Evolutionary conservation across 2,888 invertebrate genomes (phyloP), one percentile per base, ranked within the genome.

Genomic region (Pyrrhia umbra): DNA sequence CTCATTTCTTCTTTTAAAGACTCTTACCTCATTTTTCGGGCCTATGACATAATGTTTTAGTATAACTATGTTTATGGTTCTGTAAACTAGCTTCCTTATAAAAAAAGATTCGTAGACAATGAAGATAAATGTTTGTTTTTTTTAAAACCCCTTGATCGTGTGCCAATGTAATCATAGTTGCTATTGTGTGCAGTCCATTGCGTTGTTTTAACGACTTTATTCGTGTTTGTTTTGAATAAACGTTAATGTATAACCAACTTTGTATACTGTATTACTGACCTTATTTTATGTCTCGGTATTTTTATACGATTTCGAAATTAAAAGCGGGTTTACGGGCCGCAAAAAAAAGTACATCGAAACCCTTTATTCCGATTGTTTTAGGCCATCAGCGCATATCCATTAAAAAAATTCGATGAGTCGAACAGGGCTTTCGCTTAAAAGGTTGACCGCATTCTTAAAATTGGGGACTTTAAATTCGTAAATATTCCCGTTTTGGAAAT

Each of bases 91-190:
- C 6, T 45, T 50, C 34, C 27, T 42, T 39, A 16, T 25, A 47
- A 9, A 46, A 46, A 69, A 75, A 59, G 25, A 25, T 34, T 18
- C 51, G 9, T 75, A 45, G 6, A 10, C 64, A 63, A 73, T 64
- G 54, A 64, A 67, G 59, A 51, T 55, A 50, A 76, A 67, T 72
- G 43, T 75, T 75, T n/a, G n/a, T 68, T 75, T 45, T 21, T 49
- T 49, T 39, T 45, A 39, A 50, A 61, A 37, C 27, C 42, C 61
- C 60, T 76, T 77, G 76, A 77, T 77, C 73, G 46, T 52, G 50
- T 67, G 76, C 76, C 76, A 77, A 77, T 25, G 57, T 76, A 73
- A 76, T 62, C 69, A 73, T 42, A 57, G 43, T 43, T 43, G 63
- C 42, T 64, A 59, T 67, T 76, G 73, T 66, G 68, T 64, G 46